These are phyloP conservation scores for Plecotus auritus DNA, from an alignment of 2,113 vertebrate genomes.

Conservation along the genomic window DNA sequence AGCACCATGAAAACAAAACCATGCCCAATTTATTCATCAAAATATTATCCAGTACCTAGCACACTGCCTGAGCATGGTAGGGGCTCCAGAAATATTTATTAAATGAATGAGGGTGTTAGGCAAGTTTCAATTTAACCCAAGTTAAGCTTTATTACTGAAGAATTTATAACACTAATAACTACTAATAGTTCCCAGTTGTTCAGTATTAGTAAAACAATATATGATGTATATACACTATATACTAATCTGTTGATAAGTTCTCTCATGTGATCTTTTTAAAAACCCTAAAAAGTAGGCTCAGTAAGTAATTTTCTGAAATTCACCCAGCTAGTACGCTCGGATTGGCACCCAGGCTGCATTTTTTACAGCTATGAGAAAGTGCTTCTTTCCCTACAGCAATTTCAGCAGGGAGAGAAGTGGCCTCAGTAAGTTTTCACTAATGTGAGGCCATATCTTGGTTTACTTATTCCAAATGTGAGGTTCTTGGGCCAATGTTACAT, in stretches of 20 bases:
- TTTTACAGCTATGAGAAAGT: background rate
- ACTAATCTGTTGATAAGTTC: background rate
- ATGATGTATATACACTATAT: background rate
- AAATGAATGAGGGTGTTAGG: background rate
- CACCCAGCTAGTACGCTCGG: background rate
- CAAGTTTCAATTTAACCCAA: background rate
- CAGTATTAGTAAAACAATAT: background rate
- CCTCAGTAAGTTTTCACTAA: slow-evolving; percentile 14
- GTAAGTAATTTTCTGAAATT: background rate
- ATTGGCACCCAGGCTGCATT: background rate
- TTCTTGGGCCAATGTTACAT: slow-evolving; percentile 59
- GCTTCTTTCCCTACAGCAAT: background rate
- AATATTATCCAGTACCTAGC: background rate
- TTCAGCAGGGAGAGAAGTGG: background rate
- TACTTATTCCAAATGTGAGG: slow-evolving; percentile 54
- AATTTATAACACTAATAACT: background rate
- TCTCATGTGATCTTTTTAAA: background rate
- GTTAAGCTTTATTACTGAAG: background rate
- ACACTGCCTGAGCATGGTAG: background rate
- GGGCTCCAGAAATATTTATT: background rate
- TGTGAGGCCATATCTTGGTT: background rate
- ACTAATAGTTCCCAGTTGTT: background rate
- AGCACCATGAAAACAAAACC: background rate
- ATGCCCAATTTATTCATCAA: background rate
- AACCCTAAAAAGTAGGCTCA: background rate